Evolutionary conservation across 1,140 invertebrate species (phyloP).

Genomic region (Penaeus chinensis): DNA sequence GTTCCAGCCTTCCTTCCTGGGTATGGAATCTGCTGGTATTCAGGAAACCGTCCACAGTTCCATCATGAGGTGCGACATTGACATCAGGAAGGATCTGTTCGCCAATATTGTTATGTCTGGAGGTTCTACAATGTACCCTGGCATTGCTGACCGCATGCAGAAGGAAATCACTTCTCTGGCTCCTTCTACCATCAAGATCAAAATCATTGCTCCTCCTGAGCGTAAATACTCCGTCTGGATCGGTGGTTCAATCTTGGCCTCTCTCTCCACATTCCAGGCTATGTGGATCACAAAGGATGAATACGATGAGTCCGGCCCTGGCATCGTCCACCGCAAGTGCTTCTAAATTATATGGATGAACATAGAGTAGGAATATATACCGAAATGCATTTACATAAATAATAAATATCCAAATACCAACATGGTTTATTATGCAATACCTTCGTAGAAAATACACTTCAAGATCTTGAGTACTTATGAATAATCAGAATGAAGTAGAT

Average conservation of each 20-base stretch:
- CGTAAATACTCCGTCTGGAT: conserved; percentile 59
- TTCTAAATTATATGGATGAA: conserved; percentile 3
- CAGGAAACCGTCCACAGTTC: conserved; percentile 67
- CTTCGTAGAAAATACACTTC: too few relatives aligned
- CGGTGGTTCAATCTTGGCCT: conserved; percentile 58
- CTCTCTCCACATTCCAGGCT: conserved; percentile 58
- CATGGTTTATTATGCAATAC: too few relatives aligned
- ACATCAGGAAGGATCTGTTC: conserved; percentile 82
- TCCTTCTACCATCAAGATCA: conserved; percentile 60
- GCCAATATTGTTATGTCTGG: conserved; percentile 78
- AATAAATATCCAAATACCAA: too few relatives aligned
- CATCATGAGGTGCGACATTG: conserved; percentile 79
- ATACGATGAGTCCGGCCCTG: conserved; percentile 57
- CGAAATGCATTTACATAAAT: too few relatives aligned
- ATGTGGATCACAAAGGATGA: conserved; percentile 62
- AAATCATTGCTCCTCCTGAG: conserved; percentile 54
- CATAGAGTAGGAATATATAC: too few relatives aligned
- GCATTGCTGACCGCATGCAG: conserved; percentile 74
- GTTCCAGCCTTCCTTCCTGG: too few relatives aligned
- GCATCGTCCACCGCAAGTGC: conserved; percentile 58
- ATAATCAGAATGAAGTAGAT: too few relatives aligned
- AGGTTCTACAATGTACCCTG: conserved; percentile 76
- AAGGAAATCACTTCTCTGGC: conserved; percentile 69
- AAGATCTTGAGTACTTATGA: too few relatives aligned
- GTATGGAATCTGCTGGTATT: too few relatives aligned